phyloP scores from a whole-genome alignment of 2,797 vertebrate species.

The Lacerta bilineata region DNA sequence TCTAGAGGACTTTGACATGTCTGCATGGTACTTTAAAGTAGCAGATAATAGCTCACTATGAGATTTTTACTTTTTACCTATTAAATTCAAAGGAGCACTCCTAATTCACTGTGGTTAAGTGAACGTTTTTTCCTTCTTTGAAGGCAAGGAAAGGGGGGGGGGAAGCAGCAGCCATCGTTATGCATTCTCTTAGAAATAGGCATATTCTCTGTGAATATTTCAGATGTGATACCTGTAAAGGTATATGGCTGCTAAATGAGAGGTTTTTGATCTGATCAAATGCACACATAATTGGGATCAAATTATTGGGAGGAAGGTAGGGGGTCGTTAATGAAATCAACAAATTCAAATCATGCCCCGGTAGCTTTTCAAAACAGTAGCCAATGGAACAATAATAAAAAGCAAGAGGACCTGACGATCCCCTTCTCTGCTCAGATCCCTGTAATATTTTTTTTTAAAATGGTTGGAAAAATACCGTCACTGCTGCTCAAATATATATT shows the following conservation, averaged over 20 bases:
- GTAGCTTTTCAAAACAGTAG: background rate
- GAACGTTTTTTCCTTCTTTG: conserved; percentile 11
- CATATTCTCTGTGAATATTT: background rate
- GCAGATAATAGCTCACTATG: background rate
- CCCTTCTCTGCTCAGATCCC: background rate
- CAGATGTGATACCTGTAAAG: background rate
- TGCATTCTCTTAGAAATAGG: background rate
- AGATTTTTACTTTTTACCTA: conserved; percentile 16
- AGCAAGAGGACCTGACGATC: no score
- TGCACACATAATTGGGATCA: background rate
- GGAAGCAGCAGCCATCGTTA: no score
- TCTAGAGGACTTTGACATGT: conserved; percentile 35
- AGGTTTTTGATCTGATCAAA: background rate
- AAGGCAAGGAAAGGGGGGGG: background rate
- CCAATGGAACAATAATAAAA: background rate
- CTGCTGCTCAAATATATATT: background rate
- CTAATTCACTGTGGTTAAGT: conserved; percentile 10
- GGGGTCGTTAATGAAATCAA: no score
- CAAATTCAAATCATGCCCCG: background rate
- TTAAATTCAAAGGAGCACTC: background rate
- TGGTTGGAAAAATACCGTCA: background rate
- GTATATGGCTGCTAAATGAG: background rate
- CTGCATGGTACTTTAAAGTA: conserved; percentile 38
- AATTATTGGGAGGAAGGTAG: background rate
- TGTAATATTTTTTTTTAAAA: background rate